Base-by-base conservation (phyloP, 2,113 vertebrate genomes). In the Sinocyclocheilus grahami region DNA sequence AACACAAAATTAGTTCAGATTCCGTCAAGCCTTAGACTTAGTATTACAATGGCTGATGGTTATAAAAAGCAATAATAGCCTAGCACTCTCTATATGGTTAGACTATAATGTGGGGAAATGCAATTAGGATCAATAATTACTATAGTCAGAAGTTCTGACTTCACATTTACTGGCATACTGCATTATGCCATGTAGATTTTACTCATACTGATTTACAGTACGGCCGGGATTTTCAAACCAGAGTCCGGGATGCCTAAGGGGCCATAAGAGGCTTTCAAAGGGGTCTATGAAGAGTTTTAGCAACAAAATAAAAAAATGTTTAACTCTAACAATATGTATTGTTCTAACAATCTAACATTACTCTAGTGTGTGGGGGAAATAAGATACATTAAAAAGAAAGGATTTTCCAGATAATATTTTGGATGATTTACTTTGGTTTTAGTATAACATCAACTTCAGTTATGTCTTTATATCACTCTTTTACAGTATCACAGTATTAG, bases 101-200 rank as follows among this genome's bases (percentile, higher is more conserved):
- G 69, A 42, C 69, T 72, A 42, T 42, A 74, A 74, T 74, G 37
- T 42, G 37, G 20, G 69, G 71, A 74, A 74, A 74, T 42, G 71
- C 37, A 74, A 74, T 42, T 42, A 72, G 37, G 69, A 72, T 74
- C 69, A 72, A 42, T 72, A 72, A 72, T 72, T 72, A 9, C 69
- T 72, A 72, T 42, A 39, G 8, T 72, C 37, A 72, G 69, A 71
- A 71, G 67, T 37, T 71, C 67, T 71, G 67, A 22, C 18, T 72
- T 72, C 33, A 39, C 18, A 72, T 39, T 72, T 72, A 72, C 69
- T 72, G 69, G 69, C 33, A 71, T 39, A 71, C 69, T 33, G 3
- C 8, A 39, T 72, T 72, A 72, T 39, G 18, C 69, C 20, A 39
- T 39, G 33, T 39, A 72, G 30, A 1, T 71, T 71, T 71, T 71